Evolutionary conservation across 2,888 invertebrate genomes (phyloP).

Genomic region (Monochamus alternatus): DNA sequence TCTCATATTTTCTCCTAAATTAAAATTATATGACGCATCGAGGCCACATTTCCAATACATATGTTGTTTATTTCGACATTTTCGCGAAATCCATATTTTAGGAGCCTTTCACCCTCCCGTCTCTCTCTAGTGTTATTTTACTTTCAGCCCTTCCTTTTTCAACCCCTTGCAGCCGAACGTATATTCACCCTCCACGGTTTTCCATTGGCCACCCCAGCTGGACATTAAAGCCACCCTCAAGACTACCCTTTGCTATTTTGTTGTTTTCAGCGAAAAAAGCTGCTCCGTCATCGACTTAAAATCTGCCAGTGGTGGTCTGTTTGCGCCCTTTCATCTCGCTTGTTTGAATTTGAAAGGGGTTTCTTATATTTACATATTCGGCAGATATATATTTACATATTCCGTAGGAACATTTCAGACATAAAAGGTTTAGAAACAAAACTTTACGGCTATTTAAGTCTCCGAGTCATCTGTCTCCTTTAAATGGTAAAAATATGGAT

Average conservation of each 20-base stretch:
- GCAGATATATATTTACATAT: neutral
- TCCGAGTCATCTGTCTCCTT: too few species aligned
- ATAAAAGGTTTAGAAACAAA: neutral
- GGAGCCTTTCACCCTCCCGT: slow-evolving; percentile 35
- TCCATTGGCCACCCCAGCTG: slow-evolving; percentile 63
- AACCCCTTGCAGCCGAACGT: slow-evolving; percentile 60
- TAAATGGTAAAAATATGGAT: too few species aligned
- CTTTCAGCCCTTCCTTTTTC: slow-evolving; percentile 50
- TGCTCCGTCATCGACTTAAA: slow-evolving; percentile 54
- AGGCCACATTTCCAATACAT: slow-evolving; percentile 50
- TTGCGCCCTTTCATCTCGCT: neutral
- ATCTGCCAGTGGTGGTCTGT: slow-evolving; percentile 26
- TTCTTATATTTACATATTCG: slow-evolving; percentile 1
- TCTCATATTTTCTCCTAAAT: slow-evolving; percentile 24
- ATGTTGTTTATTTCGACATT: slow-evolving; percentile 55
- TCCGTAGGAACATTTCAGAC: neutral
- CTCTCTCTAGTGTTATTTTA: slow-evolving; percentile 50
- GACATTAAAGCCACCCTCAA: slow-evolving; percentile 65
- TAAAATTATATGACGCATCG: slow-evolving; percentile 48
- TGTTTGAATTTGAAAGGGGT: slow-evolving; percentile 26
- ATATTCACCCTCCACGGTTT: slow-evolving; percentile 61
- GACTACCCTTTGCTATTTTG: slow-evolving; percentile 63
- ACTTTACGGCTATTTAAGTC: neutral
- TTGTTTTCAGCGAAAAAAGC: slow-evolving; percentile 56
- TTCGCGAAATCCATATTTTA: slow-evolving; percentile 55